Evolutionary conservation across 2,113 vertebrate genomes (phyloP), one percentile per base, ranked within the genome.

Genomic region (Halichoerus grypus): DNA sequence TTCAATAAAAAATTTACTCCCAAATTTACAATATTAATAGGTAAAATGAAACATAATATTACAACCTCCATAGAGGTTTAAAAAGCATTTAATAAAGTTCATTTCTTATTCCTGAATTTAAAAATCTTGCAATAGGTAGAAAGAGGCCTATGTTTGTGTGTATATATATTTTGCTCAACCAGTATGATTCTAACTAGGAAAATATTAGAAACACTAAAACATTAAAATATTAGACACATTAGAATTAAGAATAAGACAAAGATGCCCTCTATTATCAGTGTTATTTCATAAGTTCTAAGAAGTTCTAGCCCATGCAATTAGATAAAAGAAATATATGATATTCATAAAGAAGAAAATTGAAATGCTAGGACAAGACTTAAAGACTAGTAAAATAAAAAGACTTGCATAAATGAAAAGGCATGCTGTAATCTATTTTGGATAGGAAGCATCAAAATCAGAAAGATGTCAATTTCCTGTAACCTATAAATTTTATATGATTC

Each of bases 251-350:
- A 42, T 21, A 81, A 39, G 42, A 80, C 49, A 36, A 61, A 61
- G n/a, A n/a, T 76, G 7, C 28, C 42, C 21, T 31, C 24, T 84
- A 36, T 77, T 11, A 65, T 51, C 28, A 22, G 10, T 80, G 16
- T 91, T 88, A 69, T 57, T 90, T 93, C n/a, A 53, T 83, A 96
- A 90, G 28, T 61, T 95, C 19, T 83, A 85, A 94, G 87, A 87
- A 3, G 72, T 67, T 93, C 26, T 90, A 72, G 19, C 22, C 55
- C 39, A 36, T 55, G 3, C 53, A 87, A 80, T 83, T 94, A 92
- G 79, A 82, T 95, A 76, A 55, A 88, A 71, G 28, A 69, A 96
- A 81, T 92, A 94, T 51, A 14, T 8, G n/a, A 96, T 42, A 67
- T 74, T 95, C 80, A 80, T 88, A 61, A 91, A 91, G n/a, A 90